These are phyloP conservation scores for Chelon auratus DNA, from an alignment of 2,797 vertebrate genomes.

Conservation along the genomic window DNA sequence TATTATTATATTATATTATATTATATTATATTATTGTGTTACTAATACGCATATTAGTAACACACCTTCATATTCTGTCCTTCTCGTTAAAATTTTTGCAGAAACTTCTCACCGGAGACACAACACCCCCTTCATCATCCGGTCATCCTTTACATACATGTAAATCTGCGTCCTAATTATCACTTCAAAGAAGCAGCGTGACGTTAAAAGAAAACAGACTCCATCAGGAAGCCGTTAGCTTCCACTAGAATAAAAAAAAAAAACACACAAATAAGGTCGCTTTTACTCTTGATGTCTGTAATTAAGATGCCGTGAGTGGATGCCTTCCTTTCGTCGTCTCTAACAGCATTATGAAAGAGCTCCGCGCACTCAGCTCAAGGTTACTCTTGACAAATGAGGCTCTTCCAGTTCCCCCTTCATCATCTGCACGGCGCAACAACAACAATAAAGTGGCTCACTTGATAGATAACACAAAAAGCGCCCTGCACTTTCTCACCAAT, in stretches of 20 bases:
- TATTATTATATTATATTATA: too few relatives aligned
- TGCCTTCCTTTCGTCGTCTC: conserved; percentile 22
- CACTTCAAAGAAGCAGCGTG: conserved; percentile 21
- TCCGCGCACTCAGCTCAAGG: conserved; percentile 50
- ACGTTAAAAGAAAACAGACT: conserved; percentile 22
- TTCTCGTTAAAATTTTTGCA: neutral
- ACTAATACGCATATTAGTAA: neutral
- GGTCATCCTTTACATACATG: conserved; percentile 6
- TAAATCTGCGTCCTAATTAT: conserved; percentile 39
- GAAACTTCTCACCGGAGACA: conserved; percentile 7
- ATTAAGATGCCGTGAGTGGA: conserved; percentile 48
- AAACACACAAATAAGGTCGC: conserved; percentile 1
- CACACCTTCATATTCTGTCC: neutral
- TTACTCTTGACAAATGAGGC: conserved; percentile 40
- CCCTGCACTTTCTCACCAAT: conserved; percentile 86
- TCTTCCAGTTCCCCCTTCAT: conserved; percentile 35
- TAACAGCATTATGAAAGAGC: conserved; percentile 28
- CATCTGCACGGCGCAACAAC: conserved; percentile 28
- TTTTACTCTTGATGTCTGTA: conserved; percentile 30
- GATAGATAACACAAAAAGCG: conserved; percentile 30
- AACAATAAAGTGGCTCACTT: conserved; percentile 33
- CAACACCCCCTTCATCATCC: conserved; percentile 14
- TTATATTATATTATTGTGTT: too few relatives aligned
- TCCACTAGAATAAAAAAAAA: conserved; percentile 35
- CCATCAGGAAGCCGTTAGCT: conserved; percentile 17